A percentile compares a stretch with the other conserved stretches of the same genome.
Evolutionary conservation across 1,140 invertebrate genomes (phyloP).

Genomic region (Eufriesea mexicana): DNA sequence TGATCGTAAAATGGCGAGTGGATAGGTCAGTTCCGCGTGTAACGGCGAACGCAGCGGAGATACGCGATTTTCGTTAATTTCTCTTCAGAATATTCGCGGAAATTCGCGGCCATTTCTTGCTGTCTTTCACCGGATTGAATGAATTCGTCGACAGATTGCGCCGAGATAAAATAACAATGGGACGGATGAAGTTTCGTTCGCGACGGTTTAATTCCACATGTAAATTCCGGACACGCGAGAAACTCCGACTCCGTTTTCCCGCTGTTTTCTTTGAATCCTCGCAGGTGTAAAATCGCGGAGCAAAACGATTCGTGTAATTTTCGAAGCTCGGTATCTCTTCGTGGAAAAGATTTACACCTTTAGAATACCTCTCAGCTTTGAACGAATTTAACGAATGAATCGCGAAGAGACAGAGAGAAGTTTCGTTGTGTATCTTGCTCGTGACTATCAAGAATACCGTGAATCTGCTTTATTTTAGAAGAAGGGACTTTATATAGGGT

Average conservation of each 20-base stretch:
- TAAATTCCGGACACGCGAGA: background rate
- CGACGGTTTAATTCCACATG: background rate
- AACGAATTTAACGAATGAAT: too few relatives aligned
- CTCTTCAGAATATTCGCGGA: slow-evolving; percentile 14
- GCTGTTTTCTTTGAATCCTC: background rate
- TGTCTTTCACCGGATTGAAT: slow-evolving; percentile 8
- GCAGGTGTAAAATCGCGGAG: background rate
- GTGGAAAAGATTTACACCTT: too few relatives aligned
- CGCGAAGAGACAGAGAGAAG: too few relatives aligned
- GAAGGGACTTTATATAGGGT: background rate
- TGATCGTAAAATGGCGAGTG: slow-evolving; percentile 54
- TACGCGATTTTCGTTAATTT: slow-evolving; percentile 19
- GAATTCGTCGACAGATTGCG: slow-evolving; percentile 1
- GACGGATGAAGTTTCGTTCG: background rate
- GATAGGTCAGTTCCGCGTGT: background rate
- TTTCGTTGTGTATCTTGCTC: background rate
- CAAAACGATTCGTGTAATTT: background rate
- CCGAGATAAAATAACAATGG: slow-evolving; percentile 28
- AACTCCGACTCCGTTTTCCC: background rate
- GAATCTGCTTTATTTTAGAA: background rate
- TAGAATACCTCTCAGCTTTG: too few relatives aligned
- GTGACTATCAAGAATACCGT: background rate
- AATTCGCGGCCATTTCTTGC: slow-evolving; percentile 3
- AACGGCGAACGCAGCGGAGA: background rate
- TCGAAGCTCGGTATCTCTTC: background rate